Evolutionary conservation across 2,888 invertebrate species (phyloP), one percentile per base, ranked within the genome.

Genomic region (Sphaerophoria rueppellii): DNA sequence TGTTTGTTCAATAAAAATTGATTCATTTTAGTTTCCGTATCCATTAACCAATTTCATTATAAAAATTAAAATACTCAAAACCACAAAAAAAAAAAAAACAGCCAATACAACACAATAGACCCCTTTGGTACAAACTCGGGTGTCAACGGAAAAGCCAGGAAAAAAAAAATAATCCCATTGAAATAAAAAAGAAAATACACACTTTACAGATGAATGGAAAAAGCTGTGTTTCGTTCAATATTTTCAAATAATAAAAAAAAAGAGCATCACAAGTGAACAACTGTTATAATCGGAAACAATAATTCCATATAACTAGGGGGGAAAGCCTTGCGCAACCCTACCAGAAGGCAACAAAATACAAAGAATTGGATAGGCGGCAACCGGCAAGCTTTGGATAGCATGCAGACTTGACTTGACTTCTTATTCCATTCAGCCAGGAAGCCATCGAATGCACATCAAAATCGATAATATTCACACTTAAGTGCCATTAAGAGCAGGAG

Each of bases 381-480:
- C 35, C 32, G 0, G 43, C 9, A 9, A 2, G 24, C 24, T 24
- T 24, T 24, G 24, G 24, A 48, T 60, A 16, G 50, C 24, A 50
- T 32, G n/a, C 6, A 37, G 24, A 32, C 12, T 24, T 16, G 37
- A 54, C 24, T 54, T 50, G 32, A 63, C 35, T 46, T 32, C 14
- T 34, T 52, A 5, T 52, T 57, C 24, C 24, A 6, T 24, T 40
- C 54, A 40, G 40, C 4, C 67, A 72, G 60, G 48, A 65, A 60
- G 24, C 35, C 82, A 74, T 82, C 78, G 75, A 83, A 55, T 81
- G 72, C 69, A 77, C 85, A 81, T 70, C 73, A 86, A 81, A 77
- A 77, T 86, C 77, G 73, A 86, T 81, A 86, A 77, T 81, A 77
- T 77, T 81, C 72, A 65, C 73, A 81, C 73, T 86, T 74, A 82